Evolutionary conservation across 2,113 vertebrate genomes (phyloP).

Genomic region (Ptilorrhoa leucosticta): DNA sequence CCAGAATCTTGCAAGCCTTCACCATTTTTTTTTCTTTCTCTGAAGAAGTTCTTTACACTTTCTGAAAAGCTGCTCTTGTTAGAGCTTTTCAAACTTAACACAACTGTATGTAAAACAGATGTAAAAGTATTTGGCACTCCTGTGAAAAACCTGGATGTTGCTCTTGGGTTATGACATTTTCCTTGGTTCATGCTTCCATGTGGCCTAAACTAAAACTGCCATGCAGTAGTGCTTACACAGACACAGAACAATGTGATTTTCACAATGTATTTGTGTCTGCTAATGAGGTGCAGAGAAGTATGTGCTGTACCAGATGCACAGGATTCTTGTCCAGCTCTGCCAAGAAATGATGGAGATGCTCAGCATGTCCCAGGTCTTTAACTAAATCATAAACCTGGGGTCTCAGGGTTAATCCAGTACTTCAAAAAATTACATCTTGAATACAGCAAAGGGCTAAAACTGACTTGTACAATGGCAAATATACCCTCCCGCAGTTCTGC

Average conservation of each 20-base stretch:
- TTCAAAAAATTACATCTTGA: background rate
- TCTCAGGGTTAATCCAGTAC: background rate
- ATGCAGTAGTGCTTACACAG: background rate
- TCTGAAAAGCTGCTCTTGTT: background rate
- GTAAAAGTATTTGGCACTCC: background rate
- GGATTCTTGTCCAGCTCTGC: background rate
- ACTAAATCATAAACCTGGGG: background rate
- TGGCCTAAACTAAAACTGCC: background rate
- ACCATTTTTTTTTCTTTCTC: background rate
- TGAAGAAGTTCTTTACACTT: background rate
- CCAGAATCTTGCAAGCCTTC: background rate
- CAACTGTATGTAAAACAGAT: background rate
- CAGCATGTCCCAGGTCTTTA: background rate
- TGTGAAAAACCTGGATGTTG: background rate
- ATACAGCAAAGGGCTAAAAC: background rate
- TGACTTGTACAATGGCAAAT: background rate
- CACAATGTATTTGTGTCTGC: background rate
- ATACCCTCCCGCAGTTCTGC: background rate
- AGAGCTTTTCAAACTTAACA: background rate
- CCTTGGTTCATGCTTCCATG: background rate
- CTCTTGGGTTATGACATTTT: background rate
- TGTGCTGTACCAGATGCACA: background rate
- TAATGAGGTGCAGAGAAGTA: background rate
- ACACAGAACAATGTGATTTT: background rate
- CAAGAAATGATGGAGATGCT: fast-evolving